phyloP scores from a whole-genome alignment of 1,140 invertebrate genomes.

The Leptopilina boulardi region DNA sequence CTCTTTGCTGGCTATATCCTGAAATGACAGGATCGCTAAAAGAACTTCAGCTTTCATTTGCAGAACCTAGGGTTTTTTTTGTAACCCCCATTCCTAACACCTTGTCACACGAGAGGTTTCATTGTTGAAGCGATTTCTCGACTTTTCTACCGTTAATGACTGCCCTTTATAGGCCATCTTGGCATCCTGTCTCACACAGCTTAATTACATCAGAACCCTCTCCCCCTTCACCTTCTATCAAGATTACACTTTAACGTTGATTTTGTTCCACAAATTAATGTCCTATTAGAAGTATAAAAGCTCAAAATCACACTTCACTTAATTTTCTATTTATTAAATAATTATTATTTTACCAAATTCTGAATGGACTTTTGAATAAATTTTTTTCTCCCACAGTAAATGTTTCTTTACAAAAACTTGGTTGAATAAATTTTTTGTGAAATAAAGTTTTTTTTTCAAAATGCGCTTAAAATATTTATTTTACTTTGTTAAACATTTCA shows the following conservation, averaged over 20 bases:
- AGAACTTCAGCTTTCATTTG: conserved; percentile 52
- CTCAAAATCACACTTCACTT: too few species aligned
- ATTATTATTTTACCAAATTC: too few species aligned
- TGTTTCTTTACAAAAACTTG: background rate
- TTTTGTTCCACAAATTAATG: conserved; percentile 59
- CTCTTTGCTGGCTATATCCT: background rate
- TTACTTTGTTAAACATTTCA: too few species aligned
- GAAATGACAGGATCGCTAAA: conserved; percentile 45
- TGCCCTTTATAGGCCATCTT: conserved; percentile 61
- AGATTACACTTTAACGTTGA: conserved; percentile 56
- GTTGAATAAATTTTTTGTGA: background rate
- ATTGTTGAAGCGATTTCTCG: conserved; percentile 61
- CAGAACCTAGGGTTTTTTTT: conserved; percentile 50
- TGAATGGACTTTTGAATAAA: too few species aligned
- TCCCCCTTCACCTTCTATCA: too few species aligned
- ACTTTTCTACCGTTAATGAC: conserved; percentile 66
- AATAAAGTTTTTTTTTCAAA: too few species aligned
- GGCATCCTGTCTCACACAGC: conserved; percentile 50
- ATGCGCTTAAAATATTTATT: too few species aligned
- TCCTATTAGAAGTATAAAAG: conserved; percentile 69
- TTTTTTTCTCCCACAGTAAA: too few species aligned
- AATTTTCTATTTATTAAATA: too few species aligned
- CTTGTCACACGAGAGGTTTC: conserved; percentile 57
- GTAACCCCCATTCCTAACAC: conserved; percentile 49
- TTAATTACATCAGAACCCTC: conserved; percentile 71